These are phyloP conservation scores for Phenganax marumi DNA, from an alignment of 92 coral and sea anemone species.

Conservation along the genomic window DNA sequence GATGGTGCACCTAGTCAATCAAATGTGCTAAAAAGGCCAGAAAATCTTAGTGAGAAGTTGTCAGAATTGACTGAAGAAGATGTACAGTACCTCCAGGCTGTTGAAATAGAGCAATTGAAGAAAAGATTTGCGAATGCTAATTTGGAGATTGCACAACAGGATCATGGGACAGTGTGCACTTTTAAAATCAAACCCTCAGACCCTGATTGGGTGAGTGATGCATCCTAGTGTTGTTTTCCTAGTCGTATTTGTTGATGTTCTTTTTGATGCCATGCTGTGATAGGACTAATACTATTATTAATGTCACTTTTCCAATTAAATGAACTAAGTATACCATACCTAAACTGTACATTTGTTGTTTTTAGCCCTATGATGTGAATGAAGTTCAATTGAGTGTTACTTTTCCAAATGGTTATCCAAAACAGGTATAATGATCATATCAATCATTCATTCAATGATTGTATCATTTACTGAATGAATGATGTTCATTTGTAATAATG, in stretches of 20 bases:
- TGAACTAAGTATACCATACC: not conserved
- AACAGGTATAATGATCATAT: constrained; percentile 50
- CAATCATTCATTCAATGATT: not conserved
- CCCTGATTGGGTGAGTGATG: constrained; percentile 85
- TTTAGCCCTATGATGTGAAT: constrained; percentile 78
- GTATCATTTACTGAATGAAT: not conserved
- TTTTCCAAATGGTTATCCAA: constrained; percentile 78
- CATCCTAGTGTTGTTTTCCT: not conserved
- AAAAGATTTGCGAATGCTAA: constrained; percentile 64
- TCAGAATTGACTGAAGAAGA: constrained; percentile 16
- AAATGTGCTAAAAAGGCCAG: not conserved
- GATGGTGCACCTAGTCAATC: not conserved
- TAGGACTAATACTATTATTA: not conserved
- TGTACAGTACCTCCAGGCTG: constrained; percentile 49
- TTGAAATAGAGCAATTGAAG: constrained; percentile 70
- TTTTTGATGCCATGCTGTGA: not conserved
- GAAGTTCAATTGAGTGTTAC: constrained; percentile 56
- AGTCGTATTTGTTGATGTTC: too few relatives aligned
- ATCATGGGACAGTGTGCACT: constrained; percentile 48
- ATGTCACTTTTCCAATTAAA: not conserved
- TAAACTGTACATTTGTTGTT: not conserved
- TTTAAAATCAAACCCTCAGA: constrained; percentile 74
- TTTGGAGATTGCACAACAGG: constrained; percentile 44
- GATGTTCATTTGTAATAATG: constrained; percentile 27
- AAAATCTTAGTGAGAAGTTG: constrained; percentile 10